These are phyloP conservation scores for Caranx ignobilis DNA, from an alignment of 2,113 vertebrate genomes.

Conservation along the genomic window DNA sequence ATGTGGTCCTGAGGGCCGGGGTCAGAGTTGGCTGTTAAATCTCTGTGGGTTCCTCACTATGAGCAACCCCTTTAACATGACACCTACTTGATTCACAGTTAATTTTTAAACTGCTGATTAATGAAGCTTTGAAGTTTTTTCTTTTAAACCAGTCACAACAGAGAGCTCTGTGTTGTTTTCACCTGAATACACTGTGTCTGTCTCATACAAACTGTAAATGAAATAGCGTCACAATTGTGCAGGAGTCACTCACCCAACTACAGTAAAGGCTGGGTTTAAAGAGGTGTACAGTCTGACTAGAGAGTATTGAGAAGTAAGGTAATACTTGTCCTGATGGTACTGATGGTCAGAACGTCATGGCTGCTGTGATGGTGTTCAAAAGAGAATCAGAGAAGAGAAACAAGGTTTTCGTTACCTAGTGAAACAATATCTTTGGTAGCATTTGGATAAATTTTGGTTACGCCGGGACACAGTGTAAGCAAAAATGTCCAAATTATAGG, in stretches of 20 bases:
- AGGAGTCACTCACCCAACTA: too few species aligned
- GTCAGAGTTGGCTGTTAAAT: not conserved
- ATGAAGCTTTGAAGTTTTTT: not conserved
- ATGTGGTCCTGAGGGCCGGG: not conserved
- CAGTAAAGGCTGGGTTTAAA: too few species aligned
- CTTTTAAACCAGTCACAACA: too few species aligned
- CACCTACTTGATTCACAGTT: not conserved
- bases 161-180: too few species aligned
- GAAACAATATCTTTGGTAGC: not conserved
- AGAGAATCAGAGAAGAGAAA: not conserved
- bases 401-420: not conserved
- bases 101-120: not conserved
- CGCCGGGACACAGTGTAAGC: constrained; percentile 25
- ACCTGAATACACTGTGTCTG: too few species aligned
- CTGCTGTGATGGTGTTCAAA: too few species aligned
- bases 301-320: too few species aligned
- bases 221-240: too few species aligned
- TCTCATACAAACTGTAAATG: too few species aligned
- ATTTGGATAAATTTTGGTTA: constrained; percentile 11
- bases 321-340: too few species aligned
- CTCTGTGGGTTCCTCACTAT: not conserved
- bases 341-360: too few species aligned
- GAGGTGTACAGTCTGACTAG: too few species aligned
- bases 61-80: not conserved
- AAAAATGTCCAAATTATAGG: constrained; percentile 24